Evolutionary conservation across 2,113 vertebrate genomes (phyloP).

Genomic region (Cercopithecus mona): DNA sequence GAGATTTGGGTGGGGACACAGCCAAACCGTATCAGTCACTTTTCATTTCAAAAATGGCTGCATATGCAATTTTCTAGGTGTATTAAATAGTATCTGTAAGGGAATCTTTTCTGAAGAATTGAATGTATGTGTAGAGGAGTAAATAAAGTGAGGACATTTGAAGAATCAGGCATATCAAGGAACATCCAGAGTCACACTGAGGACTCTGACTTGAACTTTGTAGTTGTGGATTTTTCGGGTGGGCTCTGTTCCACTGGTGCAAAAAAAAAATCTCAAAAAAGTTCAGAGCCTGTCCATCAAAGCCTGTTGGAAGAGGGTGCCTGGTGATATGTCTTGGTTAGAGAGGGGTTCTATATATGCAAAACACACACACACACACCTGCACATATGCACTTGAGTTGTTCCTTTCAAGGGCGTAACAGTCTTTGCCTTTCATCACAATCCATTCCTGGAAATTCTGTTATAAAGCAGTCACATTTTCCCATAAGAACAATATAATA

Average conservation of each 20-base stretch:
- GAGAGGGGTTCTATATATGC: not conserved
- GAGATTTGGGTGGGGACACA: too few relatives aligned
- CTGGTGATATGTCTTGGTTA: not conserved
- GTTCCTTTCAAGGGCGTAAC: constrained; percentile 32
- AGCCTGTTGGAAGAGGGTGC: not conserved
- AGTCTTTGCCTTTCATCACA: constrained; percentile 49
- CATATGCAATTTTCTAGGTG: not conserved
- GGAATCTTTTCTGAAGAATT: not conserved
- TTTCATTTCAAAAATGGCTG: constrained; percentile 19
- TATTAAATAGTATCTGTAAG: constrained; percentile 19
- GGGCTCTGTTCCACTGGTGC: not conserved
- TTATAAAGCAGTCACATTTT: constrained; percentile 62
- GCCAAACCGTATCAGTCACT: not conserved
- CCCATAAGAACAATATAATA: constrained; percentile 62
- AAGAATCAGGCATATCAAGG: not conserved
- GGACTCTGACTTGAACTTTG: not conserved
- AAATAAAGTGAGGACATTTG: constrained; percentile 3
- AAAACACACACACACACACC: not conserved
- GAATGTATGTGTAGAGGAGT: not conserved
- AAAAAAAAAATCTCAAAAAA: not conserved
- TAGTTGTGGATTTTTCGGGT: not conserved
- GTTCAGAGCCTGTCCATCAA: not conserved
- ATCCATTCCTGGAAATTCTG: constrained; percentile 60
- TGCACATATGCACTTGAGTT: not conserved
- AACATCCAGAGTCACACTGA: not conserved